Evolutionary conservation across 2,113 vertebrate genomes (phyloP).

Genomic region (Oryzias woworae): DNA sequence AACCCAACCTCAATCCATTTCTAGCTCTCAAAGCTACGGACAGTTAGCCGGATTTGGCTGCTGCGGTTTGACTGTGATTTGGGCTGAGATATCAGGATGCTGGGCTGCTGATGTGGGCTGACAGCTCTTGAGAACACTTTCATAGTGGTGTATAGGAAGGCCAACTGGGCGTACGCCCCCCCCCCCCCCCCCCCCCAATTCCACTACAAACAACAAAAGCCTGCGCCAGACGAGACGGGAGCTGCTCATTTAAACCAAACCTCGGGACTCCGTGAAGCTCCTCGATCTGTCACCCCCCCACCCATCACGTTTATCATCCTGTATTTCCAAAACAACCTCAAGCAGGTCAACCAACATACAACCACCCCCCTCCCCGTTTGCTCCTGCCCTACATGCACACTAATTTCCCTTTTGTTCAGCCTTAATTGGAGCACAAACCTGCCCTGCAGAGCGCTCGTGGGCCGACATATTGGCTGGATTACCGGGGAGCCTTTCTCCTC

Average conservation of each 20-base stretch:
- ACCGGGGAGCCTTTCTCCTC: neutral
- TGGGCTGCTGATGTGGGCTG: conserved; percentile 79
- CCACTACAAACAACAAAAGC: conserved; percentile 60
- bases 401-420: conserved; percentile 43
- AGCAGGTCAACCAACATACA: conserved; percentile 18
- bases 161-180: conserved; percentile 36
- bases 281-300: no score
- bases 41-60: conserved; percentile 21
- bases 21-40: no score
- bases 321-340: conserved; percentile 16
- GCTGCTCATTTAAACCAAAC: conserved; percentile 60
- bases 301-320: neutral
- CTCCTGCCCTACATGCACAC: conserved; percentile 37
- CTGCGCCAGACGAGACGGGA: conserved; percentile 52
- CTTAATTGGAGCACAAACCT: conserved; percentile 52
- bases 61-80: conserved; percentile 70
- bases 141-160: conserved; percentile 66
- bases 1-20: no score
- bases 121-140: conserved; percentile 85
- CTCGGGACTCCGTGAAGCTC: conserved; percentile 13
- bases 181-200: conserved; percentile 4
- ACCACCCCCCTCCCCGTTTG: conserved; percentile 15
- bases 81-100: conserved; percentile 77
- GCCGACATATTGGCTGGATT: conserved; percentile 29
- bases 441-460: neutral